Evolutionary conservation across 2,888 invertebrate genomes (phyloP).

Genomic region (Sinotaia quadrata): DNA sequence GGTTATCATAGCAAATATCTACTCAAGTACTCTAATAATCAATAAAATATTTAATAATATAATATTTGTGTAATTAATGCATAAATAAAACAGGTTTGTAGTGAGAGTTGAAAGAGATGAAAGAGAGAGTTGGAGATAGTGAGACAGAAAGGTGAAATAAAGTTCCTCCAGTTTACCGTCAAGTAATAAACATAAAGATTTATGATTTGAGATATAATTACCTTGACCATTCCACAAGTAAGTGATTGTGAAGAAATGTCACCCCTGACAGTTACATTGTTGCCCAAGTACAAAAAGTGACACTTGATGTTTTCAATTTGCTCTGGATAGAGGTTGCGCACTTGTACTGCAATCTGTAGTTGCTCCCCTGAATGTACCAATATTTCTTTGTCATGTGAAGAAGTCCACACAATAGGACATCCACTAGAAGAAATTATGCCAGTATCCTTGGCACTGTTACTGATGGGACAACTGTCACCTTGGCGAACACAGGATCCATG

Average conservation of each 20-base stretch:
- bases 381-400: conserved; percentile 52
- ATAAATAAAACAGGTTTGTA: too few species aligned
- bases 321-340: conserved; percentile 55
- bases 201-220: conserved; percentile 21
- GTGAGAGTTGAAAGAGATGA: too few species aligned
- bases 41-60: too few species aligned
- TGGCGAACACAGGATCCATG: conserved; percentile 84
- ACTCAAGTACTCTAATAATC: too few species aligned
- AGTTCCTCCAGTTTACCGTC: too few species aligned
- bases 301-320: conserved; percentile 56
- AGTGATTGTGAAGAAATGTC: conserved; percentile 47
- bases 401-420: conserved; percentile 57
- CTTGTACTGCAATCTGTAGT: conserved; percentile 56
- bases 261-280: conserved; percentile 45
- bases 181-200: neutral
- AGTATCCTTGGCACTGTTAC: conserved; percentile 14
- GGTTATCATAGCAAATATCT: too few species aligned
- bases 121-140: too few species aligned
- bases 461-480: conserved; percentile 20
- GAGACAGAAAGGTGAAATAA: too few species aligned
- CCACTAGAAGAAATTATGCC: conserved; percentile 31
- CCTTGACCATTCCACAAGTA: conserved; percentile 53
- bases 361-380: conserved; percentile 62
- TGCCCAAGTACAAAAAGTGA: conserved; percentile 52
- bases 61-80: too few species aligned